Percentiles rank a stretch among this genome's conserved stretches.
phyloP scores from a whole-genome alignment of 2,888 invertebrate species.

The Lutraria lutraria region DNA sequence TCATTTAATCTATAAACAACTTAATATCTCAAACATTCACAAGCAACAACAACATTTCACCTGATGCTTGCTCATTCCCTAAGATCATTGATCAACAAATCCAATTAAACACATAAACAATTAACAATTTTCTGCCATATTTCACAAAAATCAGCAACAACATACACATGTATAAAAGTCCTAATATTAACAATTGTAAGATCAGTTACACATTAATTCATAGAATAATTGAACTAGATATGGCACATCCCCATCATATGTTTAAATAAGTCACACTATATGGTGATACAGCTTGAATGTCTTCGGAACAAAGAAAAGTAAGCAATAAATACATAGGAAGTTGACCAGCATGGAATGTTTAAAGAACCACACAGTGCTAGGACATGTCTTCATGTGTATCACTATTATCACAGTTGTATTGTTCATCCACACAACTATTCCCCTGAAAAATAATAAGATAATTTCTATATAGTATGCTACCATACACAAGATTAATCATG shows the following conservation, averaged over 20 bases:
- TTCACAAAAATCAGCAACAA: too few relatives aligned
- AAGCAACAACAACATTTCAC: too few relatives aligned
- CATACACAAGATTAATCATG: background rate
- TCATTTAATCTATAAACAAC: too few relatives aligned
- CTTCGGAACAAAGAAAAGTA: background rate
- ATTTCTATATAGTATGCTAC: background rate
- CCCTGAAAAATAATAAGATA: conserved; percentile 43
- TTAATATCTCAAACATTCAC: too few relatives aligned
- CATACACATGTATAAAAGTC: too few relatives aligned
- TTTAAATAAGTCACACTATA: background rate
- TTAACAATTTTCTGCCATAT: too few relatives aligned
- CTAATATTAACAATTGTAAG: too few relatives aligned
- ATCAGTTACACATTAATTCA: background rate
- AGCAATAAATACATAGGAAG: conserved; percentile 2
- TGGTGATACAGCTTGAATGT: background rate
- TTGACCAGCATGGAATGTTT: background rate
- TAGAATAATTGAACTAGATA: background rate
- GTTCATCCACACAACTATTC: conserved; percentile 21
- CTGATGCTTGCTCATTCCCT: too few relatives aligned
- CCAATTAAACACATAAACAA: too few relatives aligned
- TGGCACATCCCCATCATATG: background rate
- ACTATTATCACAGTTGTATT: conserved; percentile 59
- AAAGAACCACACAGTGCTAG: conserved; percentile 59
- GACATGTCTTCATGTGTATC: conserved; percentile 71
- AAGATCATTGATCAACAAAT: too few relatives aligned